Evolutionary conservation across 2,113 vertebrate genomes (phyloP), one percentile per base, ranked within the genome.

Genomic region (Aleadryas rufinucha): DNA sequence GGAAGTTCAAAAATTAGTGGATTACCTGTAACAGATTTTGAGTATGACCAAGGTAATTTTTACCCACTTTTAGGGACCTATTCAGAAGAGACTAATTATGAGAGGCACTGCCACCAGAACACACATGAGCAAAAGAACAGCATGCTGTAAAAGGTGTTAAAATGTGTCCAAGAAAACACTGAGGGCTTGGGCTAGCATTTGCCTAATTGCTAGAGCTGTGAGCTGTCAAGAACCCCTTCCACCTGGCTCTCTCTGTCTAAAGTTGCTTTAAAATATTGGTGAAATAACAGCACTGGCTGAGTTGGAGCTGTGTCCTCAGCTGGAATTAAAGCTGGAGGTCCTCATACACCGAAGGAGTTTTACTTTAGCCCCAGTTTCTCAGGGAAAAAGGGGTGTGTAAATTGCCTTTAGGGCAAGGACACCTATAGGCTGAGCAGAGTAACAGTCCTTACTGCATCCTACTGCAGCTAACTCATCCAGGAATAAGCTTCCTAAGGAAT

Each of bases 31-130:
- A 64, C 49, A 97, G 91, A 89, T 93, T 69, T 89, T 88, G 68
- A 97, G 68, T 91, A 87, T 86, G 85, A 93, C 59, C 87, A 93
- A 33, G 57, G 27, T 72, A 81, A 90, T 90, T 92, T 95, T 86
- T 75, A 84, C 78, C 78, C 87, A 65, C 86, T 97, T 97, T 81
- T 90, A 80, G 77, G 87, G 57, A 78, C 63, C 65, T 88, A 28
- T 82, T 90, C 87, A 91, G 78, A 94, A 93, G 33, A 54, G 63
- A 95, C 33, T 74, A 89, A 83, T 80, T 93, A 88, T 47, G 80
- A 84, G 91, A 94, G 61, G 44, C 22, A 37, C 18, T 42, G 37
- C 8, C 33, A 77, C 13, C 26, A 74, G 64, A 89, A 91, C 79
- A 86, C 84, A 84, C 79, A 65, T 31, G 53, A 90, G 42, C 39